These are phyloP conservation scores for Vultur gryphus DNA, from an alignment of 2,797 vertebrate species.

Conservation along the genomic window DNA sequence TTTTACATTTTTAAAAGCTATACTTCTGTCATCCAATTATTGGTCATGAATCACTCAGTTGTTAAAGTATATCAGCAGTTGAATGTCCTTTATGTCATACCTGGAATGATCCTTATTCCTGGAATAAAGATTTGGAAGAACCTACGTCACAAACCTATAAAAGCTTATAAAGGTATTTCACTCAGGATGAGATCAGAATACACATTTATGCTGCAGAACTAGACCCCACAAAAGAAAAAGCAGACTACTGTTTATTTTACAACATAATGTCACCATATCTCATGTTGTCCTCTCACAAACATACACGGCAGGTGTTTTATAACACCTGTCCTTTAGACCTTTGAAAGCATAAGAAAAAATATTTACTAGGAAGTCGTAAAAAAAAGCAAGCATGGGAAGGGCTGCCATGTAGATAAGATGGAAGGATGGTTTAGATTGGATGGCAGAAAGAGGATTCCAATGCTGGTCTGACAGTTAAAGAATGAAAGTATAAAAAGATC, in stretches of 20 bases:
- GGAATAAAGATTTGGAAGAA: not conserved
- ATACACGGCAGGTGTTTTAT: not conserved
- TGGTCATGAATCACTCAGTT: not conserved
- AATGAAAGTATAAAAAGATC: not conserved
- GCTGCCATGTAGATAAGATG: not conserved
- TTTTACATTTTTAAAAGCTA: not conserved
- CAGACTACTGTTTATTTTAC: not conserved
- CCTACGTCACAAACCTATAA: not conserved
- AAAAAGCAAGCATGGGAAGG: fast-evolving
- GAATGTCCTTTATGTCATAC: not conserved
- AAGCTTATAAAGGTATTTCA: not conserved
- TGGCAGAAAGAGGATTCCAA: not conserved
- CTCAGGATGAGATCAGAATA: not conserved
- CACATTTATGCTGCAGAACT: not conserved
- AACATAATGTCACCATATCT: not conserved
- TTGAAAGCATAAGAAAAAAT: not conserved
- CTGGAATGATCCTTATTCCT: not conserved
- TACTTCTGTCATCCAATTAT: not conserved
- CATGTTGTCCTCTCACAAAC: not conserved
- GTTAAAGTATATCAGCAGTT: not conserved
- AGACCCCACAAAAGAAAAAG: not conserved
- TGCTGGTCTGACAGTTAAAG: not conserved
- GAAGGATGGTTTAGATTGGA: not conserved
- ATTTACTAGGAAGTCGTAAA: not conserved
- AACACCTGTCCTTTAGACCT: not conserved